These are phyloP conservation scores for Magallana gigas DNA, from an alignment of 1,140 invertebrate genomes.

Conservation along the genomic window DNA sequence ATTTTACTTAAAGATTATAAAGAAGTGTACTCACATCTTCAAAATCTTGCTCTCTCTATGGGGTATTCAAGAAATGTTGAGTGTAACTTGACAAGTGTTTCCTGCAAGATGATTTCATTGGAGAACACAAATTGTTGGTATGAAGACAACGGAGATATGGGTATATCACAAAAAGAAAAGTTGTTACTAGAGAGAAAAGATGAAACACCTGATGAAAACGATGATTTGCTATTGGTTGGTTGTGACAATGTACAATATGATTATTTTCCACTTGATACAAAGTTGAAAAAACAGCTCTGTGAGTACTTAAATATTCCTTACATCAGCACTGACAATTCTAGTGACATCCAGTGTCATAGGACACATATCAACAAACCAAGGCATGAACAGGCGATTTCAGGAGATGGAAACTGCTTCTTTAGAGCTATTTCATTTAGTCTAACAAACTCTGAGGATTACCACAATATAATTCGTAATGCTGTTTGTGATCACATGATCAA, in stretches of 20 bases:
- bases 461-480: neutral
- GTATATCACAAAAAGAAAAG: no score
- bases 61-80: neutral
- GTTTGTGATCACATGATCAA: neutral
- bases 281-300: neutral
- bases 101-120: neutral
- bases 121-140: neutral
- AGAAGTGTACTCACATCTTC: constrained; percentile 9
- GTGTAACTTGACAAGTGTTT: constrained; percentile 25
- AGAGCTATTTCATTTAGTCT: neutral
- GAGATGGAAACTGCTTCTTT: constrained; percentile 40
- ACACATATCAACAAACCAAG: neutral
- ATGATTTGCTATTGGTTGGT: neutral
- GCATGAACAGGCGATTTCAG: neutral
- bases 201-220: neutral
- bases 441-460: neutral
- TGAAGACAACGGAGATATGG: no score
- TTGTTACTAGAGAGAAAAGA: no score
- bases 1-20: neutral
- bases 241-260: neutral
- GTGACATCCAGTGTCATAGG: neutral
- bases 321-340: neutral
- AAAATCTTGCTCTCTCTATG: neutral
- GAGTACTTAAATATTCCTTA: neutral
- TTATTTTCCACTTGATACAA: neutral